Percentiles rank a stretch among this genome's conserved stretches.
These are phyloP conservation scores for Coleophora flavipennella DNA, from an alignment of 2,888 invertebrate species.

Conservation along the genomic window DNA sequence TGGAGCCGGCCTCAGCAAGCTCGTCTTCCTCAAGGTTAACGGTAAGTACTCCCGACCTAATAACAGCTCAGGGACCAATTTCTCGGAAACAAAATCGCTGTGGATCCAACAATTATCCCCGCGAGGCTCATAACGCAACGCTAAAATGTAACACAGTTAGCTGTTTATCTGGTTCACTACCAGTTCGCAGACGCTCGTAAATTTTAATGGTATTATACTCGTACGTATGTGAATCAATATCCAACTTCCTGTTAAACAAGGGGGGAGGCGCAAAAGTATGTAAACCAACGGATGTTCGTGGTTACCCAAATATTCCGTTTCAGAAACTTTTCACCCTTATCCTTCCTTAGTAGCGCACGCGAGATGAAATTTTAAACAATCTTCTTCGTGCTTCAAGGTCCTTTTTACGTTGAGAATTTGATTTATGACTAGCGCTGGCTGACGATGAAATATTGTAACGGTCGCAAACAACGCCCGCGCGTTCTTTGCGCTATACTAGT, in stretches of 20 bases:
- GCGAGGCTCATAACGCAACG: too few species aligned
- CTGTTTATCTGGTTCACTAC: too few species aligned
- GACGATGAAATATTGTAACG: too few species aligned
- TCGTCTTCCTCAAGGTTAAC: constrained; percentile 90
- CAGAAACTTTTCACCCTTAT: not conserved
- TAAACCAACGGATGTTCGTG: constrained; percentile 2
- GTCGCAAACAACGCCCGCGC: too few species aligned
- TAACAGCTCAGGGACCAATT: constrained; percentile 8
- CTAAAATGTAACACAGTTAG: too few species aligned
- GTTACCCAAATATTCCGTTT: constrained; percentile 3
- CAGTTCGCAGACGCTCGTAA: too few species aligned
- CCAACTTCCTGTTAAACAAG: too few species aligned
- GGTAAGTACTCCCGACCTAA: constrained; percentile 69
- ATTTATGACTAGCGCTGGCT: too few species aligned
- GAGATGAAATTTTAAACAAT: not conserved
- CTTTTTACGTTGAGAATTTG: not conserved
- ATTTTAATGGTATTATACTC: not conserved
- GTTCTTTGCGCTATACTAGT: too few species aligned
- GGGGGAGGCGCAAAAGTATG: constrained; percentile 3
- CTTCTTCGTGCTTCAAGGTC: not conserved
- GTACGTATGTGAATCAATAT: not conserved
- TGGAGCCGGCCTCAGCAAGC: constrained; percentile 92
- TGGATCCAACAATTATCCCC: too few species aligned
- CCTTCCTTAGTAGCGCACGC: too few species aligned
- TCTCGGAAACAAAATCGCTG: not conserved